Evolutionary conservation across 2,888 invertebrate genomes (phyloP).

Genomic region (Eurois occulta): DNA sequence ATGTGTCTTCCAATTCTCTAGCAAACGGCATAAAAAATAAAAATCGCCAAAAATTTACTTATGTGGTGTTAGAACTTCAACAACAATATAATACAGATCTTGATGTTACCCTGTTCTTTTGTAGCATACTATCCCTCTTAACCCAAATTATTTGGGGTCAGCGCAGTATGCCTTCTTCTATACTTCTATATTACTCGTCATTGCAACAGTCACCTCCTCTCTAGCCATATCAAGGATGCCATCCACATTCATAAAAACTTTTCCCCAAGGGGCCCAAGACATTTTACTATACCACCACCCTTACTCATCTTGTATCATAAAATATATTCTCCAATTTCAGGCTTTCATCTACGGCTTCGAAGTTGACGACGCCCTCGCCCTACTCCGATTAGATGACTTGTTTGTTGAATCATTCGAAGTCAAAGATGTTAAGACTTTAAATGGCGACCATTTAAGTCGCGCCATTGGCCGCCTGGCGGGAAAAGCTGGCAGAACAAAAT

Average conservation of each 20-base stretch:
- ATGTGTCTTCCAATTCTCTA: too few relatives aligned
- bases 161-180: background rate
- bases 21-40: too few relatives aligned
- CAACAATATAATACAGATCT: too few relatives aligned
- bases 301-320: background rate
- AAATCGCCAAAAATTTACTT: too few relatives aligned
- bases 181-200: background rate
- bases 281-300: background rate
- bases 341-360: slow-evolving; percentile 99
- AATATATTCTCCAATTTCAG: slow-evolving; percentile 71
- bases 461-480: slow-evolving; percentile 99
- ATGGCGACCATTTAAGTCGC: slow-evolving; percentile 98
- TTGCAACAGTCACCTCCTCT: background rate
- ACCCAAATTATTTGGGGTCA: too few relatives aligned
- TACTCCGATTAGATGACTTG: slow-evolving; percentile 98
- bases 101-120: background rate
- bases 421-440: slow-evolving; percentile 98
- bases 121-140: background rate
- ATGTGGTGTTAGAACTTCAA: too few relatives aligned
- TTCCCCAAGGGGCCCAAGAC: too few relatives aligned
- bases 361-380: slow-evolving; percentile 98
- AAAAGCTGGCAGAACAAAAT: slow-evolving; percentile 99
- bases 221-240: background rate
- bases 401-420: slow-evolving; percentile 99
- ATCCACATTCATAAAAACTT: background rate